phyloP scores from a whole-genome alignment of 2,797 vertebrate genomes.

The Brachymystax lenok region DNA sequence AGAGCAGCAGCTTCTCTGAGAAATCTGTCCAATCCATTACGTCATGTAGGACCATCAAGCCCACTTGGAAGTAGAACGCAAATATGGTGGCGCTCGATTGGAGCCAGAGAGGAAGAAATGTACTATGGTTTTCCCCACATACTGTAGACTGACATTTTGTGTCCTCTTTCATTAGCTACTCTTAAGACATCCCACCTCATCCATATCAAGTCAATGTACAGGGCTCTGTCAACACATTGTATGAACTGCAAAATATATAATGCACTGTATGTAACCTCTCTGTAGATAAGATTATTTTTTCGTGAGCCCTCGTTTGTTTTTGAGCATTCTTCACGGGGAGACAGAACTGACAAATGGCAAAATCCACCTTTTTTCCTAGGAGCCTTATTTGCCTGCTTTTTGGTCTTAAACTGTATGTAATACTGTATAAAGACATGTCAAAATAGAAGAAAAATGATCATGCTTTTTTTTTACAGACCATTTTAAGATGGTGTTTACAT shows the following conservation, averaged over 20 bases:
- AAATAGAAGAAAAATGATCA: background rate
- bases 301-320: conserved; percentile 22
- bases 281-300: conserved; percentile 38
- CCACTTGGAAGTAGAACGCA: conserved; percentile 82
- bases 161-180: conserved; percentile 20
- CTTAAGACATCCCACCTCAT: conserved; percentile 15
- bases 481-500: background rate
- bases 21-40: conserved; percentile 68
- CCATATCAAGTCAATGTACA: conserved; percentile 23
- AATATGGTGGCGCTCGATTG: conserved; percentile 7
- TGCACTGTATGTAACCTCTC: conserved; percentile 36
- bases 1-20: conserved; percentile 77
- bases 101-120: conserved; percentile 15
- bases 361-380: conserved; percentile 41
- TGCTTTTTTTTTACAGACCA: background rate
- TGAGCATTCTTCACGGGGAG: conserved; percentile 3
- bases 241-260: conserved; percentile 58
- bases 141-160: background rate
- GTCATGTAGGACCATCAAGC: conserved; percentile 77
- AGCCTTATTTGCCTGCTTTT: conserved; percentile 65
- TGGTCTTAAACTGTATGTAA: conserved; percentile 32
- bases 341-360: conserved; percentile 60
- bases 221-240: conserved; percentile 36
- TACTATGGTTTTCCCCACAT: background rate
- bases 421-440: background rate